phyloP scores from a whole-genome alignment of 2,113 vertebrate genomes.

The Clupea harengus region DNA sequence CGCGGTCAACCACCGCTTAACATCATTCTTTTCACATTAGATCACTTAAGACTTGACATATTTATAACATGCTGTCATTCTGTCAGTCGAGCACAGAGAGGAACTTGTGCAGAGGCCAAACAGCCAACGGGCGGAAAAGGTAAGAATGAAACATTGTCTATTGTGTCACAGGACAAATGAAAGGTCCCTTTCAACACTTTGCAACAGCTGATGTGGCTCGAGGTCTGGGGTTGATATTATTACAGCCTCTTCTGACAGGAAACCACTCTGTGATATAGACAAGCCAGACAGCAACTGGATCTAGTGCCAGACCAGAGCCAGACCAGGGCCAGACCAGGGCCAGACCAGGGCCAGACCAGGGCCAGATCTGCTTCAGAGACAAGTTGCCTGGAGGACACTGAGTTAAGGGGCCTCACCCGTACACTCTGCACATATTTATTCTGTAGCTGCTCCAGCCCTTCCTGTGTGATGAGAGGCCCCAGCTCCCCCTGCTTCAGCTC shows the following conservation, averaged over 20 bases:
- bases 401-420: conserved; percentile 77
- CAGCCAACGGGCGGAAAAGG: background rate
- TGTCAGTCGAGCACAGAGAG: background rate
- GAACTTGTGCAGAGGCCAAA: background rate
- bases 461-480: conserved; percentile 79
- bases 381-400: too few relatives aligned
- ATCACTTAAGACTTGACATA: background rate
- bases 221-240: background rate
- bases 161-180: background rate
- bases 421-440: conserved; percentile 84
- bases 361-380: background rate
- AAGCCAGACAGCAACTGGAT: background rate
- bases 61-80: background rate
- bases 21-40: background rate
- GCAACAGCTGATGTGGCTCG: background rate
- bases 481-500: conserved; percentile 78
- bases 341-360: background rate
- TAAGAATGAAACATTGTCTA: conserved; percentile 16
- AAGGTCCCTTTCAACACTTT: background rate
- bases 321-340: background rate
- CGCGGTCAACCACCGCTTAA: background rate
- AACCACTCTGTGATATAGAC: background rate
- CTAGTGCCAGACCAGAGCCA: background rate
- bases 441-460: conserved; percentile 83
- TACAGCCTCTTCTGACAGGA: background rate